Percentiles rank a stretch among this genome's conserved stretches.
These are phyloP conservation scores for Lota lota DNA, from an alignment of 2,113 vertebrate genomes.

Conservation along the genomic window DNA sequence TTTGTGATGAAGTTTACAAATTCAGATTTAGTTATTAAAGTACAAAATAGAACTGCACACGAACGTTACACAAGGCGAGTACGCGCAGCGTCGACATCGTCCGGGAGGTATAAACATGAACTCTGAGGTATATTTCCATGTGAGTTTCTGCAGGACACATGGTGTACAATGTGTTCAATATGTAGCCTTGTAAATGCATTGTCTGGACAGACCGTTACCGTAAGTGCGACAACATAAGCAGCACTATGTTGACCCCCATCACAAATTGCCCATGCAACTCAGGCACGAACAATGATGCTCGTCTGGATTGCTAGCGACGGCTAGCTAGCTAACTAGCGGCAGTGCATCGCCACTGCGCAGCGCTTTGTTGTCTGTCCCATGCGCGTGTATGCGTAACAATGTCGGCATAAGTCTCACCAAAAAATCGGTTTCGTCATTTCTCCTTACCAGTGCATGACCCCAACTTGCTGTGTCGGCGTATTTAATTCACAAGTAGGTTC, in stretches of 20 bases:
- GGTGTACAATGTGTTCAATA: neutral
- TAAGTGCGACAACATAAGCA: slow-evolving; percentile 38
- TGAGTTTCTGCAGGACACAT: too few relatives aligned
- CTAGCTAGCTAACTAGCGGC: slow-evolving; percentile 47
- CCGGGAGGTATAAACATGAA: too few relatives aligned
- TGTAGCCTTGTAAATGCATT: neutral
- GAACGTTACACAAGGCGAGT: too few relatives aligned
- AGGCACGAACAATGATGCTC: slow-evolving; percentile 76
- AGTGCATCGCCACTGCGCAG: slow-evolving; percentile 38
- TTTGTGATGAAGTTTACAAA: too few relatives aligned
- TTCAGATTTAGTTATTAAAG: too few relatives aligned
- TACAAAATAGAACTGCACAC: too few relatives aligned
- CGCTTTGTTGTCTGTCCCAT: slow-evolving; percentile 63
- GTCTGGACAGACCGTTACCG: slow-evolving; percentile 25
- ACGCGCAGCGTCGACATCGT: too few relatives aligned
- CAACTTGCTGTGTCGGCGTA: slow-evolving; percentile 46
- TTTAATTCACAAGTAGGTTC: slow-evolving; percentile 40
- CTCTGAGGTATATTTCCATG: too few relatives aligned
- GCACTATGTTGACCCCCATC: slow-evolving; percentile 48
- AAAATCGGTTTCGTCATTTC: too few relatives aligned
- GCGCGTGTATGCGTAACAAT: slow-evolving; percentile 4
- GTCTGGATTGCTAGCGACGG: slow-evolving; percentile 14
- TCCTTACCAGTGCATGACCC: slow-evolving; percentile 73
- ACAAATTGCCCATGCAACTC: slow-evolving; percentile 68
- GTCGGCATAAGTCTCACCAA: neutral